These are phyloP conservation scores for Brachyistius frenatus DNA, from an alignment of 2,113 vertebrate genomes.

Conservation along the genomic window DNA sequence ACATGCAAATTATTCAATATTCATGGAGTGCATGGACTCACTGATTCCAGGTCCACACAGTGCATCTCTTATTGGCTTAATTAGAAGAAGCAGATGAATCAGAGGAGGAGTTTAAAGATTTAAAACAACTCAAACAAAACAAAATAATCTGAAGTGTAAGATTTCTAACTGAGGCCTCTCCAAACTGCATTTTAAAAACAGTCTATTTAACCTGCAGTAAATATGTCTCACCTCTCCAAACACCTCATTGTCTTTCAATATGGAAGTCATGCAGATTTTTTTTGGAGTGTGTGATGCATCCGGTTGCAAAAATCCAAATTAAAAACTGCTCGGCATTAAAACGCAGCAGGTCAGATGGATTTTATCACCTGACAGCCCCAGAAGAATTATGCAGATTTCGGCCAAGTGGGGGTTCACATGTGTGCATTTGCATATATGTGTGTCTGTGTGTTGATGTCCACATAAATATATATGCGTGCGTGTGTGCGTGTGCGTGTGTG, in stretches of 20 bases:
- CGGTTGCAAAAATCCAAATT: background rate
- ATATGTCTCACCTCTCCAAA: background rate
- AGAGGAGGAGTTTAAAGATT: background rate
- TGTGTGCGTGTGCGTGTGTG: too few relatives aligned
- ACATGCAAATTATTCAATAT: constrained; percentile 2
- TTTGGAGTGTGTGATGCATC: background rate
- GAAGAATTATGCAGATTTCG: constrained; percentile 29
- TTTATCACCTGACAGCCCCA: constrained; percentile 32
- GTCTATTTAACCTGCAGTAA: background rate
- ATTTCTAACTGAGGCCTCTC: constrained; percentile 11
- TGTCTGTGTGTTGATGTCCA: constrained; percentile 11
- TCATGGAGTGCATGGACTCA: background rate
- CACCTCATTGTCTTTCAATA: too few relatives aligned
- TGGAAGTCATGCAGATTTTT: too few relatives aligned
- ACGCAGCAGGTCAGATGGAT: constrained; percentile 30
- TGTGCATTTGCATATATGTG: constrained; percentile 44
- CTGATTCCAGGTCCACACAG: background rate
- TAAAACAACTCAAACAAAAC: background rate
- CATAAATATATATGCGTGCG: too few relatives aligned
- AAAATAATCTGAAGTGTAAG: background rate
- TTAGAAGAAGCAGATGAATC: background rate
- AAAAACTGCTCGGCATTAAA: constrained; percentile 15
- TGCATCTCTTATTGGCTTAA: constrained; percentile 2
- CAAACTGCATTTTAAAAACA: constrained; percentile 15
- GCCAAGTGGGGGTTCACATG: constrained; percentile 7